Conservation (phyloP, 2,797 vertebrate species). For the Percopsis omiscomaycus region DNA sequence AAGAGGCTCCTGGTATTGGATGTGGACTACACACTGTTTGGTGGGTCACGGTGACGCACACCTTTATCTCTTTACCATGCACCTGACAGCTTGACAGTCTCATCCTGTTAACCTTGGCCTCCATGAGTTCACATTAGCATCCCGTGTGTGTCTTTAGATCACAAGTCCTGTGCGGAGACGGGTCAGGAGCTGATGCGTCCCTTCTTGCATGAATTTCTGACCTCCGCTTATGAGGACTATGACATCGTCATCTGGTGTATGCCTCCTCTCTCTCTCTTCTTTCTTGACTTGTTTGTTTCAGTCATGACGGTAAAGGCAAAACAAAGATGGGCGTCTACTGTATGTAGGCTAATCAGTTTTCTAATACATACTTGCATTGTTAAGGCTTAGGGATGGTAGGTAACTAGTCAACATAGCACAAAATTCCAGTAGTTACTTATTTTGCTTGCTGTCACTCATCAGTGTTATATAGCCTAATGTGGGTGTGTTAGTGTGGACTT, state of each 20-base stretch:
- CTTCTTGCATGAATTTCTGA: conserved; percentile 96
- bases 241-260: conserved; percentile 99
- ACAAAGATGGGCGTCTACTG: background rate
- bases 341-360: background rate
- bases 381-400: too few relatives aligned
- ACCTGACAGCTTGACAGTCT: background rate
- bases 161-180: conserved; percentile 98
- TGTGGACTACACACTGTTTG: conserved; percentile 97
- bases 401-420: too few relatives aligned
- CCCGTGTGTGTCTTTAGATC: conserved; percentile 77
- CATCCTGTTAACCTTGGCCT: background rate
- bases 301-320: too few relatives aligned
- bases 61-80: background rate
- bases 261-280: conserved; percentile 52
- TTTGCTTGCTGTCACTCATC: background rate
- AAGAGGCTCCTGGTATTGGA: conserved; percentile 95
- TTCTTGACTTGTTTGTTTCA: too few relatives aligned
- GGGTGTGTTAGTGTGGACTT: background rate
- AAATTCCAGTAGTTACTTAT: too few relatives aligned
- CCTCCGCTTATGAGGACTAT: conserved; percentile 96
- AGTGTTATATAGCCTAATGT: background rate
- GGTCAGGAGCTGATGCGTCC: conserved; percentile 97
- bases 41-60: conserved; percentile 72
- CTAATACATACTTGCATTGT: too few relatives aligned
- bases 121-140: too few relatives aligned